Conservation (phyloP, 2,797 vertebrate genomes). For the Semotilus atromaculatus region DNA sequence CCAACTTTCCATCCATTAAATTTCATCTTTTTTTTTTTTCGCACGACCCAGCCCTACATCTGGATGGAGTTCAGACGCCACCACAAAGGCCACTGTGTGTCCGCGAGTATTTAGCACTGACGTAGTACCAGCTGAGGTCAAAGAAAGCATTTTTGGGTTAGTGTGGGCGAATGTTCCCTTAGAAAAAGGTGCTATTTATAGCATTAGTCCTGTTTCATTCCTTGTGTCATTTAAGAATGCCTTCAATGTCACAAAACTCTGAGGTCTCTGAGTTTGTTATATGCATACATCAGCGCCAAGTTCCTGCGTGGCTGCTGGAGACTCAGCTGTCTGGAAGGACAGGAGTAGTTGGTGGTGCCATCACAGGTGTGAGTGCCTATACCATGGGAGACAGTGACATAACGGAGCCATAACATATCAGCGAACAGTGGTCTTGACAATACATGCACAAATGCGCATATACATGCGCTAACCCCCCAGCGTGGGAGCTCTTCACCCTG, state of each 20-base stretch:
- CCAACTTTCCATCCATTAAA: neutral
- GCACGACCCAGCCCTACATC: slow-evolving; percentile 36
- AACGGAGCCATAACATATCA: slow-evolving; percentile 1
- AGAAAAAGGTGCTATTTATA: slow-evolving; percentile 27
- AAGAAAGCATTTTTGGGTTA: slow-evolving; percentile 38
- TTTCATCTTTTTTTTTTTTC: neutral
- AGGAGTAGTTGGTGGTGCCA: slow-evolving; percentile 27
- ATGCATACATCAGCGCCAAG: slow-evolving; percentile 24
- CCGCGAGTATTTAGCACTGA: slow-evolving; percentile 32
- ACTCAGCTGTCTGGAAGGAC: slow-evolving; percentile 50
- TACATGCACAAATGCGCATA: slow-evolving; percentile 18
- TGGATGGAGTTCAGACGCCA: slow-evolving; percentile 48
- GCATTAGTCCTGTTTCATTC: neutral
- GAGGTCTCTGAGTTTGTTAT: slow-evolving; percentile 9
- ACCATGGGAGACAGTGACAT: slow-evolving; percentile 37
- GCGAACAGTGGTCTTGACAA: neutral
- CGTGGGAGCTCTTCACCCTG: slow-evolving; percentile 25
- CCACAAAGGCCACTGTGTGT: slow-evolving; percentile 63
- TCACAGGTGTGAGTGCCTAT: slow-evolving; percentile 57
- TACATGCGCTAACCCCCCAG: neutral
- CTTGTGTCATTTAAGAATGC: slow-evolving; percentile 29
- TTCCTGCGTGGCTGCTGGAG: slow-evolving; percentile 29
- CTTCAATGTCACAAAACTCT: neutral
- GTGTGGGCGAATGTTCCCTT: slow-evolving; percentile 6
- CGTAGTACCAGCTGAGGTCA: slow-evolving; percentile 41